Conservation (phyloP, 1,140 invertebrate species). For the Hypsibius dujardini region DNA sequence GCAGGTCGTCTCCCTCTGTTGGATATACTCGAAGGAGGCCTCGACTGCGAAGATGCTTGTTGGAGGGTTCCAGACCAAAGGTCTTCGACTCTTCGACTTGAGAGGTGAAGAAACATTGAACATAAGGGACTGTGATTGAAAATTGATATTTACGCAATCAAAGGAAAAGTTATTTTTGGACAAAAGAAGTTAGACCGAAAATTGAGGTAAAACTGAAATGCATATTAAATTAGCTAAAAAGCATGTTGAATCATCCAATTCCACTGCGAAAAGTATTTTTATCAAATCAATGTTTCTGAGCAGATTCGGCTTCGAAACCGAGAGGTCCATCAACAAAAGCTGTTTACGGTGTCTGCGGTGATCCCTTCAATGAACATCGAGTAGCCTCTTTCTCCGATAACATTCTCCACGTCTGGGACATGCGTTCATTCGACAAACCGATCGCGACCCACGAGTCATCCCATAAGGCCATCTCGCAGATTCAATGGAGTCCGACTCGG, state of each 20-base stretch:
- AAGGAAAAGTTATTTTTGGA: not conserved
- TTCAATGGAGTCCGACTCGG: slow-evolving; percentile 76
- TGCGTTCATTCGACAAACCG: slow-evolving; percentile 64
- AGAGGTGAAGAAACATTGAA: slow-evolving; percentile 46
- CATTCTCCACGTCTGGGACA: slow-evolving; percentile 63
- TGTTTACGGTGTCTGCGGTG: slow-evolving; percentile 58
- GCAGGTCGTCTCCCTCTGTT: slow-evolving; percentile 59
- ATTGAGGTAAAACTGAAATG: not conserved
- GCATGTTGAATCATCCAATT: not conserved
- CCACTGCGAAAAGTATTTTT: not conserved
- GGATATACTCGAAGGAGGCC: slow-evolving; percentile 48
- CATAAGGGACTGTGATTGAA: slow-evolving; percentile 8
- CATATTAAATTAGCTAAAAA: too few relatives aligned
- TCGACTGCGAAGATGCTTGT: slow-evolving; percentile 46
- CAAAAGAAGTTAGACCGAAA: not conserved
- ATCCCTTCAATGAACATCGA: slow-evolving; percentile 54
- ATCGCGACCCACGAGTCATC: slow-evolving; percentile 43
- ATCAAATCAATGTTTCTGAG: slow-evolving; percentile 23
- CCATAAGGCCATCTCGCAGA: slow-evolving; percentile 48
- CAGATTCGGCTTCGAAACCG: slow-evolving; percentile 51
- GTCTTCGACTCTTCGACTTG: slow-evolving; percentile 72
- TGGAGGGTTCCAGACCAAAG: slow-evolving; percentile 68
- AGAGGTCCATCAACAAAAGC: slow-evolving; percentile 57
- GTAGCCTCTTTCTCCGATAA: slow-evolving; percentile 64
- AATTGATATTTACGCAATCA: not conserved